A percentile compares a stretch with the other conserved stretches of the same genome.
Conservation (phyloP, 2,888 invertebrate genomes). For the Lamellibrachia satsuma region DNA sequence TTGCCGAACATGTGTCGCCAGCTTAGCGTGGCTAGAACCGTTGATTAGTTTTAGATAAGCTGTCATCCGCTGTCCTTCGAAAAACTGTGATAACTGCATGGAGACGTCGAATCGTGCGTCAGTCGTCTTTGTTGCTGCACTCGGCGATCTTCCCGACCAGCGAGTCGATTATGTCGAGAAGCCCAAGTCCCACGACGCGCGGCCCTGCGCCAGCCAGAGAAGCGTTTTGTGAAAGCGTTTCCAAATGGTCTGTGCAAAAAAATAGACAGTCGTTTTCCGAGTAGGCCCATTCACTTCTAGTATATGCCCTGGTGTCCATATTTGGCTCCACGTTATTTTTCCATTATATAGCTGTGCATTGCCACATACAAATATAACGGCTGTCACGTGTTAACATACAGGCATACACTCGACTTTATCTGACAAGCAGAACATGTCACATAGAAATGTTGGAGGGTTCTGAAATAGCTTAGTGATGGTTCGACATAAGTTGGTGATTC, state of each 20-base stretch:
- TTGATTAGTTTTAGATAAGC: conserved; percentile 12
- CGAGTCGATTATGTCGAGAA: neutral
- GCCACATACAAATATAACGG: too few relatives aligned
- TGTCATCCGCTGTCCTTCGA: neutral
- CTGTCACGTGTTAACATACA: too few relatives aligned
- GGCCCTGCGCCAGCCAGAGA: neutral
- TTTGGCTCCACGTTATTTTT: neutral
- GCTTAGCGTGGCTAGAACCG: neutral
- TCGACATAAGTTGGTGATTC: too few relatives aligned
- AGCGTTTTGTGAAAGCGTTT: neutral
- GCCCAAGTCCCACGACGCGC: neutral
- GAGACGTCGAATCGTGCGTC: neutral
- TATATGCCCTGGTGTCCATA: neutral
- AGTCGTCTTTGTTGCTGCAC: neutral
- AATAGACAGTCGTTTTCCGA: neutral
- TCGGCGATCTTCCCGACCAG: neutral
- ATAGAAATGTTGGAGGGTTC: too few relatives aligned
- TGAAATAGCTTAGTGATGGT: too few relatives aligned
- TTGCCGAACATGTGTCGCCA: neutral
- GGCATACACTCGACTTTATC: too few relatives aligned
- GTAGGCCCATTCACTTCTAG: neutral
- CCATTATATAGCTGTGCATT: neutral
- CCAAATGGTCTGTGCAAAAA: neutral
- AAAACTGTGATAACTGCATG: neutral
- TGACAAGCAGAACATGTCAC: too few relatives aligned